Evolutionary conservation across 1,140 invertebrate species (phyloP).

Genomic region (Drosophila ogumai): DNA sequence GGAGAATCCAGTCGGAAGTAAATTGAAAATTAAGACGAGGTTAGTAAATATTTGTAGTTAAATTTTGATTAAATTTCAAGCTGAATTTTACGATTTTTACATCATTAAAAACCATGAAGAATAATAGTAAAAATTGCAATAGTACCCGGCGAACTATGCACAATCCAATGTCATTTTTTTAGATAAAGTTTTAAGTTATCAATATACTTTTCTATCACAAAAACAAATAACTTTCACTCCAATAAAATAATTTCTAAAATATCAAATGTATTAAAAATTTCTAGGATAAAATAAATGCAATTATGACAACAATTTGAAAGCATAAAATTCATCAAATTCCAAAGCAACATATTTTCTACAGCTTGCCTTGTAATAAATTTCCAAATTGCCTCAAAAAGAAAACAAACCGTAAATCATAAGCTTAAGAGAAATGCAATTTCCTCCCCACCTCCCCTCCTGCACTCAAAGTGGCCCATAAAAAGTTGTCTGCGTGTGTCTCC

Average conservation of each 20-base stretch:
- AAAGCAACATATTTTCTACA: constrained; percentile 7
- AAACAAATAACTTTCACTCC: too few species aligned
- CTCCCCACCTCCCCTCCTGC: background rate
- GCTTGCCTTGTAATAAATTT: constrained; percentile 5
- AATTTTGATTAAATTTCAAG: background rate
- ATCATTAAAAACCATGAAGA: too few species aligned
- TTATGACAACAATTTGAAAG: background rate
- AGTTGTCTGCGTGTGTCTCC: background rate
- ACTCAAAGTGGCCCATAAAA: too few species aligned
- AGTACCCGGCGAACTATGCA: too few species aligned
- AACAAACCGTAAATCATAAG: constrained; percentile 35
- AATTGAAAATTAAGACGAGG: background rate
- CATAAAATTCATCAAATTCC: background rate
- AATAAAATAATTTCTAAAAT: background rate
- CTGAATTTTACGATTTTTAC: too few species aligned
- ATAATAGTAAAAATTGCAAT: too few species aligned
- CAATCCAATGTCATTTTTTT: too few species aligned
- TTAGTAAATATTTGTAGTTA: background rate
- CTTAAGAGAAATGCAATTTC: constrained; percentile 6
- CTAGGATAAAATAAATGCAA: background rate
- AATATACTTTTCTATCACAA: too few species aligned
- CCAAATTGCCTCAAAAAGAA: constrained; percentile 2
- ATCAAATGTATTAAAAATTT: background rate
- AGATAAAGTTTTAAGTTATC: too few species aligned
- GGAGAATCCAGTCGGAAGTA: background rate